Evolutionary conservation across 2,113 vertebrate species (phyloP).

Genomic region (Eublepharis macularius): DNA sequence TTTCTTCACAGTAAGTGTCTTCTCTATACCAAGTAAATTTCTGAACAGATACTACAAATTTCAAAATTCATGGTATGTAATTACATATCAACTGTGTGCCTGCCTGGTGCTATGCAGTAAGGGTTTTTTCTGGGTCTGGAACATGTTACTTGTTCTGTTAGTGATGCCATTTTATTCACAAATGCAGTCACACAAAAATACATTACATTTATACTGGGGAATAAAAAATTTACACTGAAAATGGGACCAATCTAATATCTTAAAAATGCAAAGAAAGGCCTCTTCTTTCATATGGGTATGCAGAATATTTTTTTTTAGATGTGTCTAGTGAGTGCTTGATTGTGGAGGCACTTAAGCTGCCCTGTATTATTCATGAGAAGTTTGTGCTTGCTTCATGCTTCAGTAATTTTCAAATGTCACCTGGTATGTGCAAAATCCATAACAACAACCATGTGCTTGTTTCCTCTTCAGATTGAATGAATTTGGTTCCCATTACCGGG

Average conservation of each 20-base stretch:
- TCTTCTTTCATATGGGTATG: not conserved
- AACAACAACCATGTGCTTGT: not conserved
- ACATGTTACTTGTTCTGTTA: not conserved
- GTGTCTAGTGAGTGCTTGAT: not conserved
- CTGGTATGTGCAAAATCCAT: not conserved
- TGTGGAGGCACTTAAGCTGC: not conserved
- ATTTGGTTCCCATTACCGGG: not conserved
- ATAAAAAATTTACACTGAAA: not conserved
- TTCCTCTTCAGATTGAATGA: not conserved
- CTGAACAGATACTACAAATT: not conserved
- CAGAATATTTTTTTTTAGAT: not conserved
- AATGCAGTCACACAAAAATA: not conserved
- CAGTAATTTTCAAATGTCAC: not conserved
- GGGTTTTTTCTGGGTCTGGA: not conserved
- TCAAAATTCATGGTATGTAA: not conserved
- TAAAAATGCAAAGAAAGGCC: not conserved
- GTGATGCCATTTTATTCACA: not conserved
- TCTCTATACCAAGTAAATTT: not conserved
- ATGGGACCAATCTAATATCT: not conserved
- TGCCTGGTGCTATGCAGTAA: not conserved
- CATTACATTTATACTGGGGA: not conserved
- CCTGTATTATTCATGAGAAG: conserved; percentile 13
- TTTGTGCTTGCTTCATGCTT: not conserved
- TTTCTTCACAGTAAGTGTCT: not conserved
- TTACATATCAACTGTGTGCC: not conserved